These are phyloP conservation scores for Botrylloides violaceus DNA, from an alignment of 23 tunicate species.

Conservation along the genomic window DNA sequence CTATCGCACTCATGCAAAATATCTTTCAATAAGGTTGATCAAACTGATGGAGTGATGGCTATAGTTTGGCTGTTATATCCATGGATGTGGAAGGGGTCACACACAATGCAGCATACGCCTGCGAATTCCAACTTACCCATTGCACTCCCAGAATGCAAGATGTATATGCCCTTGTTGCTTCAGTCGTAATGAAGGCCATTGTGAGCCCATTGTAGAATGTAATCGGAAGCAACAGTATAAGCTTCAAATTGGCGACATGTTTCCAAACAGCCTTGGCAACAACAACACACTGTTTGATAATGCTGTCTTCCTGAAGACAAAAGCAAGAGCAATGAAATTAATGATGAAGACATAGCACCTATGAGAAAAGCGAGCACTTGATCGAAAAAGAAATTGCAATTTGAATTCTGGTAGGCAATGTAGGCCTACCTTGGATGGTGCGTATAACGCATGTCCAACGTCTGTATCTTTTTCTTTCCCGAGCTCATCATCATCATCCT, in stretches of 20 bases:
- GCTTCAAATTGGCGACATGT: background rate
- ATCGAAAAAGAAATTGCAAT: no score
- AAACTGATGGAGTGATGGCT: no score
- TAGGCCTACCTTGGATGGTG: background rate
- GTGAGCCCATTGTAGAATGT: slow-evolving; percentile 11
- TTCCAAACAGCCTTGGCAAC: background rate
- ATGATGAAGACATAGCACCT: background rate
- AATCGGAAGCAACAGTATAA: background rate
- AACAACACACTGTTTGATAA: background rate
- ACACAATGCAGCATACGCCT: background rate
- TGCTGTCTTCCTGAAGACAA: background rate
- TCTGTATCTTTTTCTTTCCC: background rate
- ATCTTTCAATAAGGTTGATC: no score
- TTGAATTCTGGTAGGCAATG: no score
- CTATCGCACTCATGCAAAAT: no score
- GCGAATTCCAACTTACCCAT: slow-evolving; percentile 5
- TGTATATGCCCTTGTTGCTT: slow-evolving; percentile 6
- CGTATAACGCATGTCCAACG: background rate
- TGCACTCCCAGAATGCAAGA: slow-evolving; percentile 9
- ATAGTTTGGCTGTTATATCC: no score
- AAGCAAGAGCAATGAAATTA: no score
- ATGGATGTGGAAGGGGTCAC: no score
- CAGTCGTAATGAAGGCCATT: background rate
- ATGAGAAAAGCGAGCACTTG: background rate
- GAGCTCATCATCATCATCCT: background rate